phyloP scores from a whole-genome alignment of 2,888 invertebrate species.

The Cephus runcator region DNA sequence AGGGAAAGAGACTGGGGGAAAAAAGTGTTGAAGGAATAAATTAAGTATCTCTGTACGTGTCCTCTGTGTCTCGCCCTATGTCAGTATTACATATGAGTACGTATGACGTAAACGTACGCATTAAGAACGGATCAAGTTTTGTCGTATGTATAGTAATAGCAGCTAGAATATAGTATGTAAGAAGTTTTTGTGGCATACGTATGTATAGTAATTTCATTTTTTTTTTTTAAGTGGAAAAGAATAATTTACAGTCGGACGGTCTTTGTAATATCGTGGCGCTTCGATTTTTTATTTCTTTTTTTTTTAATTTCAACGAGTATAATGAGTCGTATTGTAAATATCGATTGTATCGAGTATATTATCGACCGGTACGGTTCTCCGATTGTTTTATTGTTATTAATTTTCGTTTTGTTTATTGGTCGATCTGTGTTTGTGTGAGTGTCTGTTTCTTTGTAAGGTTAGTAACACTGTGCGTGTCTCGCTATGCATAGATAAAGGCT shows the following conservation, averaged over 20 bases:
- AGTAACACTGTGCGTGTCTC: not conserved
- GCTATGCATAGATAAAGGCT: not conserved
- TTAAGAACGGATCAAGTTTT: not conserved
- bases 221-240: not conserved
- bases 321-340: not conserved
- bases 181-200: not conserved
- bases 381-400: not conserved
- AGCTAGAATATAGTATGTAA: not conserved
- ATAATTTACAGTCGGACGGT: not conserved
- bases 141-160: not conserved
- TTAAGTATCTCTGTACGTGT: not conserved
- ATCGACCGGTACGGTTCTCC: not conserved
- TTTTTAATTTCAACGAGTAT: not conserved
- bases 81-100: not conserved
- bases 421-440: not conserved
- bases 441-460: not conserved
- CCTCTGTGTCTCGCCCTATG: not conserved
- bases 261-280: not conserved
- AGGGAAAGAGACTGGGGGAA: too few relatives aligned
- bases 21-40: not conserved
- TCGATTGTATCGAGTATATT: not conserved
- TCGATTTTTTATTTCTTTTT: too few relatives aligned
- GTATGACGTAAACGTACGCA: not conserved
- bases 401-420: not conserved
- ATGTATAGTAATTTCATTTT: not conserved